phyloP scores from a whole-genome alignment of 1,140 invertebrate genomes.

The Camponotus pennsylvanicus region DNA sequence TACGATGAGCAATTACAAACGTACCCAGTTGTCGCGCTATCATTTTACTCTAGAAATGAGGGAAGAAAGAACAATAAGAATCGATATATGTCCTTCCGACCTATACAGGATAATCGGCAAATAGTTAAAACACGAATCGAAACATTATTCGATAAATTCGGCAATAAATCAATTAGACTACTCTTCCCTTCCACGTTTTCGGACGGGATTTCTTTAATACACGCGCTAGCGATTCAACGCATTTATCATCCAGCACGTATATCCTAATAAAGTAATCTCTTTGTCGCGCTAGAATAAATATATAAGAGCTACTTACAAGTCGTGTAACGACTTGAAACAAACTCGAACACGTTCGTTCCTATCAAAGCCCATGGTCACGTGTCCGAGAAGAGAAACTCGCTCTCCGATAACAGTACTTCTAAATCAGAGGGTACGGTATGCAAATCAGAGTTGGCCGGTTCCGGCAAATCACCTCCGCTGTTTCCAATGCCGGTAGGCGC shows the following conservation, averaged over 20 bases:
- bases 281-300: not conserved
- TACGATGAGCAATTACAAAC: not conserved
- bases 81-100: conserved; percentile 12
- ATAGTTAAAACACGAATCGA: not conserved
- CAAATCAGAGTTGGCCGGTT: conserved; percentile 86
- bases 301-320: conserved; percentile 23
- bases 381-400: conserved; percentile 88
- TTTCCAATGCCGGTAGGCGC: conserved; percentile 72
- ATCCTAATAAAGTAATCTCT: conserved; percentile 23
- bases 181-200: conserved; percentile 42
- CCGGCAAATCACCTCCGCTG: conserved; percentile 73
- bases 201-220: conserved; percentile 63
- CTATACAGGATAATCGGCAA: not conserved
- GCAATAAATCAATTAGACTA: conserved; percentile 17
- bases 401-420: conserved; percentile 88
- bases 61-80: conserved; percentile 45
- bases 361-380: conserved; percentile 82
- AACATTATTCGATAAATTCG: not conserved
- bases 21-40: not conserved
- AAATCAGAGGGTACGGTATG: conserved; percentile 89
- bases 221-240: conserved; percentile 21
- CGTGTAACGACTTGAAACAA: conserved; percentile 22
- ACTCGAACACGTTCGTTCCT: not conserved
- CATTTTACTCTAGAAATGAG: conserved; percentile 11
- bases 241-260: conserved; percentile 22